Percentiles rank a stretch among this genome's conserved stretches.
phyloP scores from a whole-genome alignment of 2,797 vertebrate genomes.

The Sebastes wilsoni region DNA sequence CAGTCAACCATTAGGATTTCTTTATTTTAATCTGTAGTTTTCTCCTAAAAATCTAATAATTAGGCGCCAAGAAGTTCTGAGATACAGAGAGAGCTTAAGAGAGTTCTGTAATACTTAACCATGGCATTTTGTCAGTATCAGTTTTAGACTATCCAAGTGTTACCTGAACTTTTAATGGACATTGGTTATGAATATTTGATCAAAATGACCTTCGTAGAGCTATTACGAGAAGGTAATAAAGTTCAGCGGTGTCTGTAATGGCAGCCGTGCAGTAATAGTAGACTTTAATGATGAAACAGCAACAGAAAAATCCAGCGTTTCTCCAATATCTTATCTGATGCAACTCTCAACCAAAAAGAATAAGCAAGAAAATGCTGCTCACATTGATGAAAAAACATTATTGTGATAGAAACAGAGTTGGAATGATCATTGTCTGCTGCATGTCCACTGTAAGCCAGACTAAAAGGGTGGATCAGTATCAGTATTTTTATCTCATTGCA shows the following conservation, averaged over 20 bases:
- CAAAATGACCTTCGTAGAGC: slow-evolving; percentile 21
- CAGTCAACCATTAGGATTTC: background rate
- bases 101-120: slow-evolving; percentile 1
- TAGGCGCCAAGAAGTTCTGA: background rate
- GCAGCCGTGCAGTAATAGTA: slow-evolving; percentile 9
- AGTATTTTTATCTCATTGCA: background rate
- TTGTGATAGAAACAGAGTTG: background rate
- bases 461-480: background rate
- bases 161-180: slow-evolving; percentile 29
- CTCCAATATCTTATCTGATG: slow-evolving; percentile 21
- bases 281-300: slow-evolving; percentile 26
- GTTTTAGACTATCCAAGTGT: background rate
- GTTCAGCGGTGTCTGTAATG: slow-evolving; percentile 12
- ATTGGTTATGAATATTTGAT: slow-evolving; percentile 45
- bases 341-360: slow-evolving; percentile 6
- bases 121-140: slow-evolving; percentile 1
- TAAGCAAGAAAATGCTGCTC: background rate
- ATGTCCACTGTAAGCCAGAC: background rate
- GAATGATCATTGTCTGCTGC: background rate
- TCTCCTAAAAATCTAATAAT: background rate
- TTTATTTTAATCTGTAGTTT: background rate
- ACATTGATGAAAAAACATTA: background rate
- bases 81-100: background rate
- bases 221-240: slow-evolving; percentile 22
- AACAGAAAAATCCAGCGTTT: slow-evolving; percentile 8